Conservation (phyloP, 2,888 invertebrate genomes). For the Pyrocoelia pectoralis region DNA sequence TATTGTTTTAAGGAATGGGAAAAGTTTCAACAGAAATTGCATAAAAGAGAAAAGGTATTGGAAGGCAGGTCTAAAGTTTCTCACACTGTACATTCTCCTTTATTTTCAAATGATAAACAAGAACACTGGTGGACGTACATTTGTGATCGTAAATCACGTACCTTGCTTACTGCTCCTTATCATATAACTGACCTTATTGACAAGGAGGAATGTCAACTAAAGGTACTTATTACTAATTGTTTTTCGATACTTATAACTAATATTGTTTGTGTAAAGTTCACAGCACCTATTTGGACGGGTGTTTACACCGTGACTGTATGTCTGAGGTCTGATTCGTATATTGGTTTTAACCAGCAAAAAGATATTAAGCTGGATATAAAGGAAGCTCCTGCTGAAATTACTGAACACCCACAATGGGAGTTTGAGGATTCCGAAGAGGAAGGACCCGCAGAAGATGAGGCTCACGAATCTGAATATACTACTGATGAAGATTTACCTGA, state of each 20-base stretch:
- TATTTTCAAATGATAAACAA: constrained; percentile 94
- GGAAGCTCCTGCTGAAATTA: constrained; percentile 90
- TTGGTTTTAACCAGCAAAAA: constrained; percentile 94
- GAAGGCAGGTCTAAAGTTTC: constrained; percentile 95
- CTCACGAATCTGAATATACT: constrained; percentile 72
- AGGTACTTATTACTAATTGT: constrained; percentile 58
- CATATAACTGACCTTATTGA: constrained; percentile 92
- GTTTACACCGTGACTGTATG: constrained; percentile 92
- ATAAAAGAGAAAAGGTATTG: constrained; percentile 84
- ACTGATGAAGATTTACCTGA: constrained; percentile 73
- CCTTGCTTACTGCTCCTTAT: constrained; percentile 90
- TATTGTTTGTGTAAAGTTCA: constrained; percentile 68
- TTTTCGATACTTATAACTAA: too few species aligned
- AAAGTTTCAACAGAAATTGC: constrained; percentile 86
- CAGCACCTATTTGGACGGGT: constrained; percentile 94
- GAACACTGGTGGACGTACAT: constrained; percentile 99
- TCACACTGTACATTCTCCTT: constrained; percentile 96
- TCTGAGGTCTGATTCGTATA: constrained; percentile 95
- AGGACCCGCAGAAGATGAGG: constrained; percentile 66
- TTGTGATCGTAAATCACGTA: constrained; percentile 92
- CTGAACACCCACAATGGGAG: constrained; percentile 98
- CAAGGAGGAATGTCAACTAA: constrained; percentile 90
- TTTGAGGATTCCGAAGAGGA: constrained; percentile 91
- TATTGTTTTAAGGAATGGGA: constrained; percentile 78
- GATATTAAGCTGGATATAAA: constrained; percentile 98